Conservation (phyloP, 2,113 vertebrate species). For the Rhea pennata region DNA sequence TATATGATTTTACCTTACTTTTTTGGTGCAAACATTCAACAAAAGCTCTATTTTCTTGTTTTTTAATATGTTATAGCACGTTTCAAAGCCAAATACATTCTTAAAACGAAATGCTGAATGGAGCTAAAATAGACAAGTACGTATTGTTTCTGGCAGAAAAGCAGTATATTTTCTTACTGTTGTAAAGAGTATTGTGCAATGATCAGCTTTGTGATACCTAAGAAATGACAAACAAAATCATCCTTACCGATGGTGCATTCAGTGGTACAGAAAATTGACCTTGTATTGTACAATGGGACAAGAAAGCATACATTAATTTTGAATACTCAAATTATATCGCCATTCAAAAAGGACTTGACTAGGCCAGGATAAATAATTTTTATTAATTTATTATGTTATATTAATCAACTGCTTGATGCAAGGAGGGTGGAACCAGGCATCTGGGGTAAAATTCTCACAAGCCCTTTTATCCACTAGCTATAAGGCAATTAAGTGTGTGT, state of each 20-base stretch:
- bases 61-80: not conserved
- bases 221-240: conserved; percentile 28
- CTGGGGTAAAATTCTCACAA: not conserved
- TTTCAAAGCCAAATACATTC: not conserved
- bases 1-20: not conserved
- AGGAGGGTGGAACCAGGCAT: not conserved
- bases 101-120: not conserved
- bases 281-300: conserved; percentile 4
- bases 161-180: not conserved
- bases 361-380: not conserved
- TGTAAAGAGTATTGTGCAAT: conserved; percentile 26
- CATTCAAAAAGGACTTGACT: not conserved
- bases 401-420: not conserved
- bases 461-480: not conserved
- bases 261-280: conserved; percentile 38
- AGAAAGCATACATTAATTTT: conserved; percentile 25
- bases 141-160: not conserved
- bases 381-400: not conserved
- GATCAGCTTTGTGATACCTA: not conserved
- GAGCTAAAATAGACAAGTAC: not conserved
- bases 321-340: not conserved
- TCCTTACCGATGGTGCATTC: not conserved
- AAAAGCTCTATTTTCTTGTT: not conserved
- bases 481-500: not conserved
- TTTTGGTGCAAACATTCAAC: not conserved